Evolutionary conservation across 2,113 vertebrate species (phyloP).

Genomic region (Tupaia tana): DNA sequence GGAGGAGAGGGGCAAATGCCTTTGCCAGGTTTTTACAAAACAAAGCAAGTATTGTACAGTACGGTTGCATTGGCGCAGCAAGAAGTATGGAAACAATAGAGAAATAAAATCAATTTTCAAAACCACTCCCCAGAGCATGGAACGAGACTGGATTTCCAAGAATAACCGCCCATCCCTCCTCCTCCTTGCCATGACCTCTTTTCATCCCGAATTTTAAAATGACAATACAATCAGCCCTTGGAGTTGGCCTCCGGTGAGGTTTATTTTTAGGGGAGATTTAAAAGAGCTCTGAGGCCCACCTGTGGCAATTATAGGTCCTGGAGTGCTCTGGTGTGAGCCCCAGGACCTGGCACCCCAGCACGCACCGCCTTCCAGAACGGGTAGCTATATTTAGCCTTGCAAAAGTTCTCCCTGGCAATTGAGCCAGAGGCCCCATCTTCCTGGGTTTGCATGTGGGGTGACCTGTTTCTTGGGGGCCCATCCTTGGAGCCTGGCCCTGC

Average conservation of each 20-base stretch:
- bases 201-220: constrained; percentile 31
- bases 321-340: background rate
- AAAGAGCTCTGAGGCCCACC: constrained; percentile 40
- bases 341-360: background rate
- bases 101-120: constrained; percentile 5
- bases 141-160: background rate
- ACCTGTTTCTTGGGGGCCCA: constrained; percentile 5
- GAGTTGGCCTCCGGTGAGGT: background rate
- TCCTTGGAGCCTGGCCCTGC: constrained; percentile 22
- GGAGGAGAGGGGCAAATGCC: background rate
- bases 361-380: constrained; percentile 36
- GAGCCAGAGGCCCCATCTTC: constrained; percentile 13
- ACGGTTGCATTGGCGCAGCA: background rate
- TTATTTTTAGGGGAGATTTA: constrained; percentile 68
- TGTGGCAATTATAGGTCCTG: constrained; percentile 37
- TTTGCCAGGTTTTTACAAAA: background rate
- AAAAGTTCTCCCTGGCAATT: constrained; percentile 12
- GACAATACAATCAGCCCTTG: background rate
- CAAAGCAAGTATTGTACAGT: background rate
- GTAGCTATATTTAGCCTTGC: constrained; percentile 68
- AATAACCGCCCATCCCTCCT: background rate
- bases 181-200: background rate
- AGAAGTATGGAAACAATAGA: background rate
- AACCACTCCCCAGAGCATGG: background rate
- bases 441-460: background rate